Percentiles rank a stretch among this genome's conserved stretches.
Evolutionary conservation across 2,888 invertebrate species (phyloP).

Genomic region (Lasiommata megera): DNA sequence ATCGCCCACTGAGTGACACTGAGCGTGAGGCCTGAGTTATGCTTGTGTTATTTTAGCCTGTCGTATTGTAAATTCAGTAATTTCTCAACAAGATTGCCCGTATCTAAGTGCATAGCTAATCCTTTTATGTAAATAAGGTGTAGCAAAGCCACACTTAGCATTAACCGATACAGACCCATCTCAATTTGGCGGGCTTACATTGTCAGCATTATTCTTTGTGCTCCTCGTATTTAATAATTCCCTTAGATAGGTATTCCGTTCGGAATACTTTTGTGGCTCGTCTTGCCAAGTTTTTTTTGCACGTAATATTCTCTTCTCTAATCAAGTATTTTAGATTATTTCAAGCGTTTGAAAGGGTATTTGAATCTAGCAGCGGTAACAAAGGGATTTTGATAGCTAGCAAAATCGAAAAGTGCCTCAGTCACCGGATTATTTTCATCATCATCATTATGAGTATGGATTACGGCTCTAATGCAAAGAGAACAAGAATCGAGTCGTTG

Average conservation of each 20-base stretch:
- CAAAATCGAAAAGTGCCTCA: too few relatives aligned
- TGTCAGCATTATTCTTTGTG: conserved; percentile 1
- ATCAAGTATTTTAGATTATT: background rate
- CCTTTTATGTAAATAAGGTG: conserved; percentile 37
- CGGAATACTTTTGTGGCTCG: background rate
- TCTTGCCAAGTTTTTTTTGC: background rate
- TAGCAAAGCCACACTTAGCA: conserved; percentile 22
- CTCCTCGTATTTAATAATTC: background rate
- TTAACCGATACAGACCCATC: conserved; percentile 22
- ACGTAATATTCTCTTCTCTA: background rate
- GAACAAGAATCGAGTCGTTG: too few relatives aligned
- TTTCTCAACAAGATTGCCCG: background rate
- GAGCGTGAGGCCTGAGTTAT: too few relatives aligned
- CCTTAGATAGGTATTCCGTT: background rate
- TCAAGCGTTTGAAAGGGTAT: background rate
- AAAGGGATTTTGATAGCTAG: too few relatives aligned
- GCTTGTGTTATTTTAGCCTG: background rate
- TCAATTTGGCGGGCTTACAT: conserved; percentile 20
- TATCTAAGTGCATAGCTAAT: conserved; percentile 22
- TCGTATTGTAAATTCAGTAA: conserved; percentile 8
- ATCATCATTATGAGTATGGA: too few relatives aligned
- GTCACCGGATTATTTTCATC: too few relatives aligned
- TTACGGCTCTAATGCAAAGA: too few relatives aligned
- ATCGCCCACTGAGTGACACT: too few relatives aligned
- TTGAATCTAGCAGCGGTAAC: too few relatives aligned